Conservation (phyloP, 2,797 vertebrate genomes). For the Phataginus tricuspis region DNA sequence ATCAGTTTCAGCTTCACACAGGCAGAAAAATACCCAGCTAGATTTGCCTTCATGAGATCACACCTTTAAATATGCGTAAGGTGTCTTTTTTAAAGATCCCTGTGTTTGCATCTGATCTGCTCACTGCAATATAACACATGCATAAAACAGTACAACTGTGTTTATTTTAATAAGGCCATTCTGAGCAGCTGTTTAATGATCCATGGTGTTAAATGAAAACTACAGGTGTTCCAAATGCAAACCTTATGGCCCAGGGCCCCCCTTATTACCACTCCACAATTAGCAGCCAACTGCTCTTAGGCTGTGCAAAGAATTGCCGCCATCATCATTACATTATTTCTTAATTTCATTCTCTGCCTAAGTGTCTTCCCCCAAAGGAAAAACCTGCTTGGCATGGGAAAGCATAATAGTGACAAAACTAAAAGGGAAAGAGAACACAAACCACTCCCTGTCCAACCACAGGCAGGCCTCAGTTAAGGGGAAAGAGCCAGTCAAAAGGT, state of each 20-base stretch:
- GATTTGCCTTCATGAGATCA: slow-evolving; percentile 44
- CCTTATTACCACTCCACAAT: slow-evolving; percentile 67
- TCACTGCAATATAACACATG: slow-evolving; percentile 63
- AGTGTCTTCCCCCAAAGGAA: slow-evolving; percentile 73
- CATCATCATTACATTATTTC: slow-evolving; percentile 60
- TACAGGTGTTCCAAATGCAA: slow-evolving; percentile 75
- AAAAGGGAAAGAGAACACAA: slow-evolving; percentile 54
- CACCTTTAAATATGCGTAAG: slow-evolving; percentile 57
- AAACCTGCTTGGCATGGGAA: slow-evolving; percentile 62
- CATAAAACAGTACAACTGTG: slow-evolving; percentile 77
- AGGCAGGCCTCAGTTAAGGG: background rate
- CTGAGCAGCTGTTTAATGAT: slow-evolving; percentile 79
- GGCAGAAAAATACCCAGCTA: slow-evolving; percentile 29
- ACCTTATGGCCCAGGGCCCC: slow-evolving; percentile 68
- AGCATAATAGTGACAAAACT: slow-evolving; percentile 57
- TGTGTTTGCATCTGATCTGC: slow-evolving; percentile 69
- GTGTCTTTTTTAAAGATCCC: background rate
- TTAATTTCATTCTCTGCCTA: slow-evolving; percentile 65
- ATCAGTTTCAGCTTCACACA: slow-evolving; percentile 36
- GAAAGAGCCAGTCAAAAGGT: background rate
- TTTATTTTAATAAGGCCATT: slow-evolving; percentile 72
- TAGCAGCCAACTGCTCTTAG: slow-evolving; percentile 74
- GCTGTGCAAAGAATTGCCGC: slow-evolving; percentile 53
- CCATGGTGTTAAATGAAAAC: slow-evolving; percentile 75
- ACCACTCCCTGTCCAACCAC: background rate